Evolutionary conservation across 2,888 invertebrate genomes (phyloP), one percentile per base, ranked within the genome.

Genomic region (Trissoscelio sp.): DNA sequence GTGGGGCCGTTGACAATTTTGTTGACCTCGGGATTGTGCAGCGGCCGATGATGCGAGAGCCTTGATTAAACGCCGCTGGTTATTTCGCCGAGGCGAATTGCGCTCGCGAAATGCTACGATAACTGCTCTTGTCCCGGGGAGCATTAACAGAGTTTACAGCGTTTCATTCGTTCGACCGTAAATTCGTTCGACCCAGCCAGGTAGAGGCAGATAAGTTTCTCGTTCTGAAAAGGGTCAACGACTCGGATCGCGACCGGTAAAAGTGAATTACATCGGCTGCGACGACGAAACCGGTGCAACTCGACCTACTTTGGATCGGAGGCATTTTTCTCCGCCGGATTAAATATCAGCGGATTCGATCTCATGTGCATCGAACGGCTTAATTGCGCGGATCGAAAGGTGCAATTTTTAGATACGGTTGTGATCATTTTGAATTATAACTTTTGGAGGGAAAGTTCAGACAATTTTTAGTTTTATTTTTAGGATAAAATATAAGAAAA

Each of bases 361-460:
- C 83, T 78, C 74, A 62, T 37, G 85, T 80, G 84, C 83, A 85
- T 84, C 81, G 74, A 72, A 79, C 78, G 81, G 24, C 78, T 85
- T 87, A 85, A 87, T 88, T 86, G 81, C 82, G 70, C 67, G 72
- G 75, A 84, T 85, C 67, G 53, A 86, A 83, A 55, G 53, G 22
- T 37, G 64, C 58, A 66, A 83, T 82, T 84, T 84, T 85, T 82
- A 80, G 84, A 84, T 82, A 83, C 34, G 22, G 16, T 18, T 24
- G 11, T 11, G 20, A 20, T 12, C 18, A 39, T 22, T 22, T 28
- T 28, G n/a, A n/a, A n/a, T n/a, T n/a, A n/a, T n/a, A n/a, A n/a
- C n/a, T n/a, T n/a, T n/a, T n/a, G n/a, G n/a, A n/a, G n/a, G n/a
- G n/a, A n/a, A n/a, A 28, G 28, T 28, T 28, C 28, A 37, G 9